A percentile compares a stretch with the other conserved stretches of the same genome.
Evolutionary conservation across 2,113 vertebrate species (phyloP).

Genomic region (Scomber japonicus): DNA sequence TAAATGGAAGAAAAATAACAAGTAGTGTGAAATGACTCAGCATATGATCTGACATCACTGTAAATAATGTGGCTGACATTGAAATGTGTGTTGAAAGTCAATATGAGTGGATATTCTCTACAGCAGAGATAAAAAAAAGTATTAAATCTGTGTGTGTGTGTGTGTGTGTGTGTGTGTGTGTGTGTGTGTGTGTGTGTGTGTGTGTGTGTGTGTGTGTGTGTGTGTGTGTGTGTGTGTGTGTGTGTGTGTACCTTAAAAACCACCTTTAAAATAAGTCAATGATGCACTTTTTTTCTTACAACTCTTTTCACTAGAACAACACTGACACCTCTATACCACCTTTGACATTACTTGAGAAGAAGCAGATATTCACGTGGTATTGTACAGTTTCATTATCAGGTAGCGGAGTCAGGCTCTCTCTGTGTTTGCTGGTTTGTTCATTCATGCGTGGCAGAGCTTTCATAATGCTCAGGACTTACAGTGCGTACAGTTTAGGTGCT

Average conservation of each 20-base stretch:
- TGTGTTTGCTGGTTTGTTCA: slow-evolving; percentile 42
- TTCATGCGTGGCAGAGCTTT: slow-evolving; percentile 30
- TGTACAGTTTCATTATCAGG: slow-evolving; percentile 16
- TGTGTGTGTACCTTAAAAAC: background rate
- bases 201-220: background rate
- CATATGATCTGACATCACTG: background rate
- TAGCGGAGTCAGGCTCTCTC: background rate
- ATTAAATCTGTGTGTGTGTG: background rate
- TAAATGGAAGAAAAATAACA: background rate
- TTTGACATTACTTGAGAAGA: background rate
- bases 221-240: background rate
- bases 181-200: background rate
- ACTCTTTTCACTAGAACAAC: background rate
- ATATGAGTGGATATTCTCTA: background rate
- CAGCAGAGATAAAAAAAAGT: background rate
- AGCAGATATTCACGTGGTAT: background rate
- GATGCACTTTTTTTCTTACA: background rate
- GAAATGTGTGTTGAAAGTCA: slow-evolving; percentile 1
- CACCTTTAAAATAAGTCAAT: background rate
- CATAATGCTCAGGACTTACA: slow-evolving; percentile 19
- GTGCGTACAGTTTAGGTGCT: slow-evolving; percentile 26
- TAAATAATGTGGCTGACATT: slow-evolving; percentile 13
- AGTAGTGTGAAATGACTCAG: slow-evolving; percentile 3
- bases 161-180: background rate
- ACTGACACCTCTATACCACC: too few relatives aligned